Conservation (phyloP, 1,140 invertebrate genomes). For the Lordiphosa mommai region DNA sequence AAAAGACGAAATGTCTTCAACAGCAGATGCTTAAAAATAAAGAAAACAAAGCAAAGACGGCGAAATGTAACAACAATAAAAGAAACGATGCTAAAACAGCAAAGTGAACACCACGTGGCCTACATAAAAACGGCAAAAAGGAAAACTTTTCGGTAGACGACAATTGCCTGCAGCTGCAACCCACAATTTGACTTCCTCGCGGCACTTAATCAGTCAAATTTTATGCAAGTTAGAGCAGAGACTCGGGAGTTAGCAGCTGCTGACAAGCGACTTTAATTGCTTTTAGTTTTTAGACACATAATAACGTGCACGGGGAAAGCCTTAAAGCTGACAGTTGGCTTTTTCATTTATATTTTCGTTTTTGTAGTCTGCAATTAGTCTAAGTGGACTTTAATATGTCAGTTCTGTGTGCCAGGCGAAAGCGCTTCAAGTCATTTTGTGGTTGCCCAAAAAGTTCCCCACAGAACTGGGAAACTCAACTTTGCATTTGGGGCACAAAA, state of each 20-base stretch:
- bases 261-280: conserved; percentile 59
- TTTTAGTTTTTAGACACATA: conserved; percentile 40
- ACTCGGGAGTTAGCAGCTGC: conserved; percentile 39
- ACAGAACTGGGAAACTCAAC: conserved; percentile 39
- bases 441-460: conserved; percentile 56
- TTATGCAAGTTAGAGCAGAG: conserved; percentile 2
- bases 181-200: conserved; percentile 31
- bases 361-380: conserved; percentile 59
- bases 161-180: conserved; percentile 61
- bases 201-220: conserved; percentile 73
- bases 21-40: conserved; percentile 22
- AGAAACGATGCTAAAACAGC: conserved; percentile 40
- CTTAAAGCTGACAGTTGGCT: neutral
- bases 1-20: conserved; percentile 55
- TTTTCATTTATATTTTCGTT: conserved; percentile 1
- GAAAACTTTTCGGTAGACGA: conserved; percentile 48
- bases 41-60: conserved; percentile 4
- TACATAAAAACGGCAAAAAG: conserved; percentile 44
- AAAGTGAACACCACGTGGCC: conserved; percentile 52
- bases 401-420: conserved; percentile 31
- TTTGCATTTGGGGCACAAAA: conserved; percentile 58
- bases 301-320: neutral
- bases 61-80: conserved; percentile 46
- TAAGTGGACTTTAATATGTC: conserved; percentile 74
- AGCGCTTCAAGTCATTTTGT: conserved; percentile 65